phyloP scores from a whole-genome alignment of 2,797 vertebrate genomes.

The Pangasius sanitwongsei region DNA sequence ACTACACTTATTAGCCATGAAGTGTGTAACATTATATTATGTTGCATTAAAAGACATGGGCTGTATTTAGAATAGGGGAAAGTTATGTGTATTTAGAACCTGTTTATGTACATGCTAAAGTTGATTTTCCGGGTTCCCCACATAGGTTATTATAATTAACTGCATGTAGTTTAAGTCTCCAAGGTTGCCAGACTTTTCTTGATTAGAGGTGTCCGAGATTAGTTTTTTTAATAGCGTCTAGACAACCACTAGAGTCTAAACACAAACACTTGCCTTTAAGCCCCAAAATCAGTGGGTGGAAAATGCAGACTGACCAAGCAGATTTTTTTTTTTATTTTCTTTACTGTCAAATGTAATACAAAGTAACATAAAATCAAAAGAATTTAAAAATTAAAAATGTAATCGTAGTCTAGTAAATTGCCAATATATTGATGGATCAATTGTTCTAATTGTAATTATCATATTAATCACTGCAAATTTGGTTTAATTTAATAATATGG shows the following conservation, averaged over 20 bases:
- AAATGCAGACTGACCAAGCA: not conserved
- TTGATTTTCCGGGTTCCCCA: not conserved
- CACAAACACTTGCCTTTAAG: not conserved
- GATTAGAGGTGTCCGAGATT: not conserved
- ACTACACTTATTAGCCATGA: not conserved
- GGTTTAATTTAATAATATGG: not conserved
- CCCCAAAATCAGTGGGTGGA: not conserved
- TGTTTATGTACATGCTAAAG: not conserved
- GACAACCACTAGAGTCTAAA: not conserved
- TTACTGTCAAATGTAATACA: not conserved
- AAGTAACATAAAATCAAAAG: not conserved
- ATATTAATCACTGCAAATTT: not conserved
- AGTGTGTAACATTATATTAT: not conserved
- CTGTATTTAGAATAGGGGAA: not conserved
- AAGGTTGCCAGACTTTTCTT: not conserved
- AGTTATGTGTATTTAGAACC: not conserved
- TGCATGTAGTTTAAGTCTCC: not conserved
- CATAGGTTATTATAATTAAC: not conserved
- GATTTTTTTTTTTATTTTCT: no score
- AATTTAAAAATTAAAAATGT: no score
- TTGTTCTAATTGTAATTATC: not conserved
- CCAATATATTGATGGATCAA: not conserved
- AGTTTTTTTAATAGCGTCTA: not conserved
- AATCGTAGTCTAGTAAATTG: not conserved
- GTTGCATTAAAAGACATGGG: not conserved